phyloP scores from a whole-genome alignment of 1,140 invertebrate species.

The Meteorus sp. region DNA sequence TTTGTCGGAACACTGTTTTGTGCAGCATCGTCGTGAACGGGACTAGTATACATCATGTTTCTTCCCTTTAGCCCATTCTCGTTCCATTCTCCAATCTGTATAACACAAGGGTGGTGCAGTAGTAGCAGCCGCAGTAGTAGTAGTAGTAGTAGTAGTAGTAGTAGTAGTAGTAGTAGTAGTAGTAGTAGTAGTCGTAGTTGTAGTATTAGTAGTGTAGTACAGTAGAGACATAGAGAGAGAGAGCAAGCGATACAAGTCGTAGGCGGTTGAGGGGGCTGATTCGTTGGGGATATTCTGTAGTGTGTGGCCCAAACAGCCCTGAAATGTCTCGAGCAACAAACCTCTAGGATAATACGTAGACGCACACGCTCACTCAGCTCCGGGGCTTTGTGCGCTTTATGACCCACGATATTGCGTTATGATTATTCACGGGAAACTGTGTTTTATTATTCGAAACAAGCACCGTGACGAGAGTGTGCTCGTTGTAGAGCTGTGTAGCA shows the following conservation, averaged over 20 bases:
- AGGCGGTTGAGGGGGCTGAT: background rate
- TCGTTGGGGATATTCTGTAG: slow-evolving; percentile 1
- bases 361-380: slow-evolving; percentile 36
- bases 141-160: no score
- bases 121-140: no score
- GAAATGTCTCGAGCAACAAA: background rate
- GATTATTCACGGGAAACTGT: slow-evolving; percentile 58
- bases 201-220: no score
- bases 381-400: slow-evolving; percentile 56
- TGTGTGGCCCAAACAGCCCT: no score
- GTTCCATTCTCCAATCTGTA: background rate
- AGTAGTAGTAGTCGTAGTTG: no score
- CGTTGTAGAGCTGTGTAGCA: no score
- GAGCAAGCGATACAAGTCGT: no score
- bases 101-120: background rate
- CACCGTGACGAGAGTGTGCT: slow-evolving; percentile 5
- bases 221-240: no score
- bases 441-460: slow-evolving; percentile 46
- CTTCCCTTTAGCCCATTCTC: background rate
- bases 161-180: no score
- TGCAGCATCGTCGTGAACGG: background rate
- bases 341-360: no score
- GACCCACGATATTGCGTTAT: slow-evolving; percentile 48
- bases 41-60: background rate
- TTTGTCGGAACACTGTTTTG: background rate